Percentiles rank a stretch among this genome's conserved stretches.
These are phyloP conservation scores for Drosophila quadrilineata DNA, from an alignment of 1,140 invertebrate genomes.

Conservation along the genomic window DNA sequence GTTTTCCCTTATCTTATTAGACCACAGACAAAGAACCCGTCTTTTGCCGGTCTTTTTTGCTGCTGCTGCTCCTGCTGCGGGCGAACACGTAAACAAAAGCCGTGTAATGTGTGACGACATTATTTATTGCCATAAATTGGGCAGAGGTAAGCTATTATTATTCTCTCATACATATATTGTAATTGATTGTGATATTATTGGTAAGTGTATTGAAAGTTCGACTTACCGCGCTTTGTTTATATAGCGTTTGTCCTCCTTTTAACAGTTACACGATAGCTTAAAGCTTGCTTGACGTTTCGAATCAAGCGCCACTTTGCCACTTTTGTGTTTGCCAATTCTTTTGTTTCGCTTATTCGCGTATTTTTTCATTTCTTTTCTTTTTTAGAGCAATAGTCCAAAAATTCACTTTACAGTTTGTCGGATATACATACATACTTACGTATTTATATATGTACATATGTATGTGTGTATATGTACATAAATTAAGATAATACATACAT, in stretches of 20 bases:
- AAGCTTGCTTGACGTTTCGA: slow-evolving; percentile 13
- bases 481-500: no score
- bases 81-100: background rate
- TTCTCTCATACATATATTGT: no score
- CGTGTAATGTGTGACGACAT: slow-evolving; percentile 21
- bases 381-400: slow-evolving; percentile 10
- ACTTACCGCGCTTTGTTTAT: background rate
- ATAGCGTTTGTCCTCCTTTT: background rate
- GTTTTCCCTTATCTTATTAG: slow-evolving; percentile 5
- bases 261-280: background rate
- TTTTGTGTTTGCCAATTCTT: slow-evolving; percentile 17
- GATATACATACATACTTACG: background rate
- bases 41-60: slow-evolving; percentile 15
- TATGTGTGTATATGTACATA: background rate
- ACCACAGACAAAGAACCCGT: slow-evolving; percentile 5
- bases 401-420: slow-evolving; percentile 13
- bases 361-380: background rate
- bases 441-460: background rate
- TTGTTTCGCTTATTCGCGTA: slow-evolving; percentile 6
- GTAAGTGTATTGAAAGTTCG: background rate
- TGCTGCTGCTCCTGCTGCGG: no score
- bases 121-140: slow-evolving; percentile 19
- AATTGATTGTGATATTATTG: background rate
- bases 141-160: slow-evolving; percentile 19
- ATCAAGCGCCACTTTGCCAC: slow-evolving; percentile 16